A percentile compares a stretch with the other conserved stretches of the same genome.
Conservation (phyloP, 2,888 invertebrate genomes). For the Hemithea aestivaria region DNA sequence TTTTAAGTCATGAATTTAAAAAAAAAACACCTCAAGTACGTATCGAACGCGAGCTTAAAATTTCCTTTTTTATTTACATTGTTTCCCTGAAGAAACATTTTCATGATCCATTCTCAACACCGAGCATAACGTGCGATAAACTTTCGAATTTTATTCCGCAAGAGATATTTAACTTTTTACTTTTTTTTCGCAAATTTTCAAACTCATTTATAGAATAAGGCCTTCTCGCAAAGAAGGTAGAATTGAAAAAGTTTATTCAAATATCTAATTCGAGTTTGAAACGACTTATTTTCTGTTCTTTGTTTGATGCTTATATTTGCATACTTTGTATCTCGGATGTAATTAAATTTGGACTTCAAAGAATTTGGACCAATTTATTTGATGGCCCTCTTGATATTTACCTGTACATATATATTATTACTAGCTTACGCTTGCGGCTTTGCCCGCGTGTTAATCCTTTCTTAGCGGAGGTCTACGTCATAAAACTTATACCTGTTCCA, state of each 20-base stretch:
- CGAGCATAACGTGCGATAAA: conserved; percentile 1
- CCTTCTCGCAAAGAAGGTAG: conserved; percentile 40
- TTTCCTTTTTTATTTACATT: too few species aligned
- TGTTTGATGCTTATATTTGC: conserved; percentile 24
- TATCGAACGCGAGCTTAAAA: too few species aligned
- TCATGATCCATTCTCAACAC: too few species aligned
- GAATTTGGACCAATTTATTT: conserved; percentile 9
- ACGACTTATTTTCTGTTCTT: conserved; percentile 26
- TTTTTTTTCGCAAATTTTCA: conserved; percentile 32
- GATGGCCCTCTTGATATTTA: conserved; percentile 2
- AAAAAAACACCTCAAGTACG: too few species aligned
- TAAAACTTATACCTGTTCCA: too few species aligned
- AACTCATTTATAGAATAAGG: conserved; percentile 48
- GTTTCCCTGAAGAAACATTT: too few species aligned
- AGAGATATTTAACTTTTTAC: conserved; percentile 25
- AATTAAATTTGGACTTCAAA: conserved; percentile 17
- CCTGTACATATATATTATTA: too few species aligned
- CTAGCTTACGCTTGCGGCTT: too few species aligned
- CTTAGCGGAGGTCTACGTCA: too few species aligned
- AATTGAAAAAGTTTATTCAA: conserved; percentile 57
- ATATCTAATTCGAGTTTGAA: conserved; percentile 43
- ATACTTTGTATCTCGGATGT: conserved; percentile 15
- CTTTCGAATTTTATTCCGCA: conserved; percentile 11
- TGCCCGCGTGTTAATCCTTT: too few species aligned
- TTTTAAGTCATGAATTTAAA: too few species aligned